Conservation (phyloP, 1,140 invertebrate species). For the Penaeus vannamei region DNA sequence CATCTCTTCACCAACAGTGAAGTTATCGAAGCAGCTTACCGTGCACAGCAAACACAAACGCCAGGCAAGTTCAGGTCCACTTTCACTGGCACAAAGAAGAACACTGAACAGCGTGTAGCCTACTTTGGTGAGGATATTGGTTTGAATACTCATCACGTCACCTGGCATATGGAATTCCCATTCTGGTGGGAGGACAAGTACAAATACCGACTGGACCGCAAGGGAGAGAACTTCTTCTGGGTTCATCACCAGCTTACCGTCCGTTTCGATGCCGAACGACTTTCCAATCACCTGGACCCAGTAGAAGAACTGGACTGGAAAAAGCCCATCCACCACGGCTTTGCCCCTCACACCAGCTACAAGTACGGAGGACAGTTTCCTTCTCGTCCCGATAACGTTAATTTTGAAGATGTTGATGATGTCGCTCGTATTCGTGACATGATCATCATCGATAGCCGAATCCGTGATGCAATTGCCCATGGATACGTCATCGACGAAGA, state of each 20-base stretch:
- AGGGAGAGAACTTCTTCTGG: conserved; percentile 55
- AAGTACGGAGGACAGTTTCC: conserved; percentile 53
- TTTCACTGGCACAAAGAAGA: conserved; percentile 49
- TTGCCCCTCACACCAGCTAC: conserved; percentile 45
- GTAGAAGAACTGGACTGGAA: conserved; percentile 49
- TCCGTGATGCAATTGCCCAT: conserved; percentile 49
- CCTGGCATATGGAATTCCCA: conserved; percentile 55
- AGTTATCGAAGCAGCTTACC: conserved; percentile 48
- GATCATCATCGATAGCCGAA: conserved; percentile 21
- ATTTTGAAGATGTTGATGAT: conserved; percentile 33
- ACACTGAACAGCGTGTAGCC: conserved; percentile 54
- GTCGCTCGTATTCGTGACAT: conserved; percentile 48
- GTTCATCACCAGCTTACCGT: conserved; percentile 49
- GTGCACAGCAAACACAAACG: conserved; percentile 37
- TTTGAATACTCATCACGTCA: conserved; percentile 57
- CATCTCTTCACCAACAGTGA: conserved; percentile 61
- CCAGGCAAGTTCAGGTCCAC: background rate
- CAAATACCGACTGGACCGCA: conserved; percentile 45
- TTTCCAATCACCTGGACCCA: conserved; percentile 43
- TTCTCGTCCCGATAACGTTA: conserved; percentile 40
- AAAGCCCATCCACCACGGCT: conserved; percentile 31
- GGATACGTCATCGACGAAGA: conserved; percentile 9
- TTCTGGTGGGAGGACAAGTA: conserved; percentile 52
- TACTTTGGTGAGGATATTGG: conserved; percentile 60
- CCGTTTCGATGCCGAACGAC: conserved; percentile 45